A percentile compares a stretch with the other conserved stretches of the same genome.
Evolutionary conservation across 1,140 invertebrate species (phyloP).

Genomic region (Steinernema khuongi): DNA sequence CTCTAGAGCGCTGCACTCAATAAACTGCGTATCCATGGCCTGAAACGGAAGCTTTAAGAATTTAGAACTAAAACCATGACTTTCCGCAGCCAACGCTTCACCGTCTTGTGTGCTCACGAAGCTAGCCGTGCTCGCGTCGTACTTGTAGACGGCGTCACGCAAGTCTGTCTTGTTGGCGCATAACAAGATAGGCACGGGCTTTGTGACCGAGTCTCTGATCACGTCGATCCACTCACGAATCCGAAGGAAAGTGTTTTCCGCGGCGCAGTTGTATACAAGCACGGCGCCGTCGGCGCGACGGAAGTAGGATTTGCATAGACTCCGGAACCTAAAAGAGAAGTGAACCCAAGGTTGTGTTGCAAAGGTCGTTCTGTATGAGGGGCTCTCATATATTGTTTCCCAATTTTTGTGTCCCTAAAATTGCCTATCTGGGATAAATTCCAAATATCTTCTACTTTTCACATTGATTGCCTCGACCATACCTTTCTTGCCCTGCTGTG

Average conservation of each 20-base stretch:
- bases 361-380: too few relatives aligned
- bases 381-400: too few relatives aligned
- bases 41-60: slow-evolving; percentile 17
- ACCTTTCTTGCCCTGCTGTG: slow-evolving; percentile 66
- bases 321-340: slow-evolving; percentile 49
- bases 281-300: slow-evolving; percentile 53
- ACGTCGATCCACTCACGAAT: slow-evolving; percentile 55
- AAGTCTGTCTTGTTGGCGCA: slow-evolving; percentile 47
- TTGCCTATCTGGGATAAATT: not conserved
- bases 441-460: slow-evolving; percentile 13
- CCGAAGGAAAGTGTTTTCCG: slow-evolving; percentile 44
- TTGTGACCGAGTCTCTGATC: slow-evolving; percentile 46
- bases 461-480: not conserved
- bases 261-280: slow-evolving; percentile 52
- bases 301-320: slow-evolving; percentile 55
- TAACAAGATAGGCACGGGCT: slow-evolving; percentile 44
- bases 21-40: slow-evolving; percentile 43
- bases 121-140: not conserved
- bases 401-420: too few relatives aligned
- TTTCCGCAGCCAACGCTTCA: slow-evolving; percentile 42
- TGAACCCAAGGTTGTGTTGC: slow-evolving; percentile 27
- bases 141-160: slow-evolving; percentile 17
- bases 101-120: slow-evolving; percentile 45
- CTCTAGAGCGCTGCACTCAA: slow-evolving; percentile 48
- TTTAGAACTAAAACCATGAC: not conserved